Evolutionary conservation across 2,797 vertebrate genomes (phyloP).

Genomic region (Calcarius lapponicus): DNA sequence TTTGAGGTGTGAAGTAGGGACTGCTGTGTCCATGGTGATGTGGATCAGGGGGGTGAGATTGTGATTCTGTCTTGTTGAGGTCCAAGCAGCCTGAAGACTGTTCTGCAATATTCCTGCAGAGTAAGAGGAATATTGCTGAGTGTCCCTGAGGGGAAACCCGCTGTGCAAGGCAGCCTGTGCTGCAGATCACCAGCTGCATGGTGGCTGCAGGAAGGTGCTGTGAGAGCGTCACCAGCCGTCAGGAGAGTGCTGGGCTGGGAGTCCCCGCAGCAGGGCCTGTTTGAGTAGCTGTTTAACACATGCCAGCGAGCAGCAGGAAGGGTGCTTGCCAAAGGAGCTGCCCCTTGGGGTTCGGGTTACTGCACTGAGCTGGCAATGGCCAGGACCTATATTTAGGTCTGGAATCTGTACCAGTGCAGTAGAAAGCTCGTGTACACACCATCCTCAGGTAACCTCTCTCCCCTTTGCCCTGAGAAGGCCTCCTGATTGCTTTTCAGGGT

Average conservation of each 20-base stretch:
- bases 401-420: constrained; percentile 46
- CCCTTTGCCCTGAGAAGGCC: neutral
- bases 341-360: neutral
- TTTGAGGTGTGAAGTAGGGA: neutral
- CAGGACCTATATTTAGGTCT: constrained; percentile 13
- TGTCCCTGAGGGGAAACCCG: rapidly evolving
- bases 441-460: constrained; percentile 42
- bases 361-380: neutral
- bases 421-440: neutral
- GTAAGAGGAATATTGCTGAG: rapidly evolving
- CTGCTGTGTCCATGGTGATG: rapidly evolving
- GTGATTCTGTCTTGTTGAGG: neutral
- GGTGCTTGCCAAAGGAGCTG: neutral
- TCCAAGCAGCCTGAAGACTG: neutral
- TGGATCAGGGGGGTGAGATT: rapidly evolving
- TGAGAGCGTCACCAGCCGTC: neutral
- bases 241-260: neutral
- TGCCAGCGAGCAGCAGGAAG: neutral
- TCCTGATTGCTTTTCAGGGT: neutral
- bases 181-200: rapidly evolving
- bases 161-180: neutral
- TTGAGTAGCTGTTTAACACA: neutral
- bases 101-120: neutral
- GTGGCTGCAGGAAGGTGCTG: neutral
- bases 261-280: neutral